These are phyloP conservation scores for Petrocephalus sullivani DNA, from an alignment of 2,797 vertebrate species.

Conservation along the genomic window DNA sequence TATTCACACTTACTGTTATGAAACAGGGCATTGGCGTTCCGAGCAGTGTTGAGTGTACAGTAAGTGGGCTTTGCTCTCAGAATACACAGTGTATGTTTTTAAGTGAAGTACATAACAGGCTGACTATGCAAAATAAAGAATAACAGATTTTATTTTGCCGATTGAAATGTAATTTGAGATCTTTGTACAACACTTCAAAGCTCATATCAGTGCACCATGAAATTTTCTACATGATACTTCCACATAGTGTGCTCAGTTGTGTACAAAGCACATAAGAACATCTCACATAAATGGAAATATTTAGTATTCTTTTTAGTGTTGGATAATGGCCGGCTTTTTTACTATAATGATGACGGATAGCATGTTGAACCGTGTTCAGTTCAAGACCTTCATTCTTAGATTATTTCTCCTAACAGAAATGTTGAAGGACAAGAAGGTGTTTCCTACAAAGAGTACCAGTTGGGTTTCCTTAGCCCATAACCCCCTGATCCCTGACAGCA, in stretches of 20 bases:
- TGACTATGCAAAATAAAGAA: constrained; percentile 4
- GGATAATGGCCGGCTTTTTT: not conserved
- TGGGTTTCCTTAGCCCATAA: constrained; percentile 62
- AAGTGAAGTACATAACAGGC: not conserved
- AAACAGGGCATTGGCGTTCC: not conserved
- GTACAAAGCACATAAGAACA: not conserved
- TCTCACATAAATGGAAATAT: not conserved
- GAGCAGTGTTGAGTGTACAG: not conserved
- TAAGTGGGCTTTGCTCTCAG: not conserved
- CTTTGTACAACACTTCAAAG: not conserved
- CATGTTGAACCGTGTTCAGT: not conserved
- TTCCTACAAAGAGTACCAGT: constrained; percentile 61
- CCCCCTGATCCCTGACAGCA: constrained; percentile 62
- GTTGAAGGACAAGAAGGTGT: constrained; percentile 58
- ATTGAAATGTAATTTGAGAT: constrained; percentile 7
- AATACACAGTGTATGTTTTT: not conserved
- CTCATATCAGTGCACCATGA: not conserved
- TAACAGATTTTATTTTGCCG: not conserved
- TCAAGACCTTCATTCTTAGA: not conserved
- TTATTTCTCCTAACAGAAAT: constrained; percentile 48
- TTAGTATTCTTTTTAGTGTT: not conserved
- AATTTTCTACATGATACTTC: not conserved
- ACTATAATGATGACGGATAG: not conserved
- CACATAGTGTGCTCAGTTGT: not conserved
- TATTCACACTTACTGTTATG: constrained; percentile 17